Conservation (phyloP, 1,140 invertebrate species). For the Scaptomyza hsui region DNA sequence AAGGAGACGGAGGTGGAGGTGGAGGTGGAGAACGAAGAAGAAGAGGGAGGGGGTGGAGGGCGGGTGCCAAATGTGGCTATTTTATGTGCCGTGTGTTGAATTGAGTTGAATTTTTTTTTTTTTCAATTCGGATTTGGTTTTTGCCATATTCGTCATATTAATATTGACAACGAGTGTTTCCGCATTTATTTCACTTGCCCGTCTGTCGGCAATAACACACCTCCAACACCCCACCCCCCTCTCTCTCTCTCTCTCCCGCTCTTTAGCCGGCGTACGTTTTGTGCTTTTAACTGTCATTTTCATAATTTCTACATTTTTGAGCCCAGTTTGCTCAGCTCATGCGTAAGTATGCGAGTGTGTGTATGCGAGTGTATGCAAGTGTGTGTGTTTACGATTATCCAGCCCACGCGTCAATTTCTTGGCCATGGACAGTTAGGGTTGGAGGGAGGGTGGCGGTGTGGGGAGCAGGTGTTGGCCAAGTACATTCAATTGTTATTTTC, state of each 20-base stretch:
- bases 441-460: background rate
- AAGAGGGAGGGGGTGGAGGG: background rate
- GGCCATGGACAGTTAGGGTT: background rate
- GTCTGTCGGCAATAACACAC: slow-evolving; percentile 39
- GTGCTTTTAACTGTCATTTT: slow-evolving; percentile 80
- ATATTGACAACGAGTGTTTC: slow-evolving; percentile 81
- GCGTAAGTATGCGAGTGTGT: slow-evolving; percentile 4
- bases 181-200: slow-evolving; percentile 77
- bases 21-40: background rate
- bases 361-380: background rate
- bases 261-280: slow-evolving; percentile 45
- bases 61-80: slow-evolving; percentile 69
- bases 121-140: slow-evolving; percentile 70
- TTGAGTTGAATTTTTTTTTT: slow-evolving; percentile 53
- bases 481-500: slow-evolving; percentile 35
- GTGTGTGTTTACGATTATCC: slow-evolving; percentile 68
- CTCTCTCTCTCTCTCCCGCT: background rate
- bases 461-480: slow-evolving; percentile 30
- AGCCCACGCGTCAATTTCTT: slow-evolving; percentile 60
- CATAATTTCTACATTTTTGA: slow-evolving; percentile 76
- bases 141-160: slow-evolving; percentile 81
- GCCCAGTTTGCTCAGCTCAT: slow-evolving; percentile 36
- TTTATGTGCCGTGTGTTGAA: slow-evolving; percentile 79
- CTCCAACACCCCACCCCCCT: background rate
- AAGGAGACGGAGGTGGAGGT: no score